Base-by-base conservation (phyloP, 2,797 vertebrate species). In the Semaprochilodus insignis region DNA sequence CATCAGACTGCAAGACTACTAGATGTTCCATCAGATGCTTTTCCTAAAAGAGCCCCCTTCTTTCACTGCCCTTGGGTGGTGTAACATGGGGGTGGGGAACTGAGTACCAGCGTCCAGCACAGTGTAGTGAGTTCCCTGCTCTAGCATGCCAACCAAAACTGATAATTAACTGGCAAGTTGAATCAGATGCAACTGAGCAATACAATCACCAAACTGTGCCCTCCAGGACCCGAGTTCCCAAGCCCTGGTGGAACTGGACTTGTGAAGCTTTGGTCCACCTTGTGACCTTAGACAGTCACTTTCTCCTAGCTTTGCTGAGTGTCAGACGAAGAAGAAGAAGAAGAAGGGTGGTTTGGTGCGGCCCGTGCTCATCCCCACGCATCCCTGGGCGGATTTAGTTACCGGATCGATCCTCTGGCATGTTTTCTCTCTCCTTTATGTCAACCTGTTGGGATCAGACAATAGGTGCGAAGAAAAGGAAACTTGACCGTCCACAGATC, bases 401-500 rank as follows among this genome's bases (percentile, higher is more conserved):
- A 84, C 85, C 44, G 54, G 80, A 87, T 84, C 72, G 16, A 82
- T 84, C 81, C 44, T 71, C 67, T n/a, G 78, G 67, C 52, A 27
- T 73, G 74, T 72, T 21, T 73, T 36, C 54, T 14, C 70, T 80
- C 55, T 77, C 65, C 75, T 80, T 86, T 83, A 78, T 81, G 69
- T 75, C 19, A 44, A 73, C 78, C 60, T 55, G 27, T 63, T 55
- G 44, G 59, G 44, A 81, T 57, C 63, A 44, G 13, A 79, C 81
- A 78, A 77, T 83, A 78, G 51, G 72, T 19, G 66, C 77, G 60
- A 87, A 83, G 75, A 85, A 78, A 83, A 74, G 81, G 82, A 85
- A 85, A 87, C 76, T 81, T 66, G 79, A 90, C 54, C 60, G 25
- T 80, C 52, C 36, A 63, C 65, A 74, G 78, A 79, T 86, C 85